A percentile compares a stretch with the other conserved stretches of the same genome.
These are phyloP conservation scores for Oophaga sylvatica DNA, from an alignment of 2,797 vertebrate genomes.

Conservation along the genomic window DNA sequence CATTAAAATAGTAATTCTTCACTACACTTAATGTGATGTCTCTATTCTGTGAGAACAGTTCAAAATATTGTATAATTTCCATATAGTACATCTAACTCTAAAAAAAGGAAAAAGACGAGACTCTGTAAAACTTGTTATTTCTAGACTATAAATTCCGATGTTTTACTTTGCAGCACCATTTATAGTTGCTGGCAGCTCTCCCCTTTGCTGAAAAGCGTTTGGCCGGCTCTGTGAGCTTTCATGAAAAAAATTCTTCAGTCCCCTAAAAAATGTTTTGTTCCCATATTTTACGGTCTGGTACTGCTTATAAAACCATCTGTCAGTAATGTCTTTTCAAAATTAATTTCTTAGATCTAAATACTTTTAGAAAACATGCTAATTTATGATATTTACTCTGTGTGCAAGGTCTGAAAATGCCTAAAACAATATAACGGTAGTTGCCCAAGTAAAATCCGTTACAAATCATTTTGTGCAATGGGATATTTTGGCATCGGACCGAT, in stretches of 20 bases:
- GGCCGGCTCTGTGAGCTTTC: constrained; percentile 35
- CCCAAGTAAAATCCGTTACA: constrained; percentile 45
- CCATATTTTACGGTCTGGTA: constrained; percentile 52
- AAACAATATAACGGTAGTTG: constrained; percentile 46
- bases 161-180: constrained; percentile 44
- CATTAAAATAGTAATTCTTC: background rate
- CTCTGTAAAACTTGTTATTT: constrained; percentile 7
- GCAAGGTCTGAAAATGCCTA: constrained; percentile 17
- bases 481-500: constrained; percentile 33
- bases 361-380: constrained; percentile 49
- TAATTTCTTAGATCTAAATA: constrained; percentile 57
- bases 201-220: constrained; percentile 57
- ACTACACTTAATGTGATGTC: background rate
- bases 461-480: constrained; percentile 38
- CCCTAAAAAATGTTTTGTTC: constrained; percentile 42
- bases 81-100: background rate
- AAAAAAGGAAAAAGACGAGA: background rate
- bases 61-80: background rate
- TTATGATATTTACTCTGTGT: constrained; percentile 30
- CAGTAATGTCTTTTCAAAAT: constrained; percentile 52
- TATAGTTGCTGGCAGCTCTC: constrained; percentile 44
- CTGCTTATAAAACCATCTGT: constrained; percentile 55
- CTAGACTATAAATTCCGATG: constrained; percentile 40
- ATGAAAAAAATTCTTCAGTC: constrained; percentile 39
- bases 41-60: background rate